phyloP scores from a whole-genome alignment of 2,113 vertebrate species.

The Gorsachius goisagi region DNA sequence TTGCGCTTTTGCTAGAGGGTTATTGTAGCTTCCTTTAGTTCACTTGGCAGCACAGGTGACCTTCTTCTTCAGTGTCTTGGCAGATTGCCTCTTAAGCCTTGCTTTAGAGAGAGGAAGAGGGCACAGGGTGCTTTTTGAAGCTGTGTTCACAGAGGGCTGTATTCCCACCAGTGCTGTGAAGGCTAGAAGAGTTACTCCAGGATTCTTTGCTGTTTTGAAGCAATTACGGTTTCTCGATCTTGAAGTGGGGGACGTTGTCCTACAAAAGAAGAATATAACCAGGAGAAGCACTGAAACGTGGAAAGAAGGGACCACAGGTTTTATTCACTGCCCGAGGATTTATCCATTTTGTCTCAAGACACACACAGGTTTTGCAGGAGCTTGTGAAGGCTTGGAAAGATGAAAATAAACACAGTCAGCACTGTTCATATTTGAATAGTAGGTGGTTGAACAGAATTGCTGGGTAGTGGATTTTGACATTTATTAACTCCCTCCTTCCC shows the following conservation, averaged over 20 bases:
- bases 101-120: slow-evolving; percentile 44
- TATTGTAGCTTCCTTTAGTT: slow-evolving; percentile 11
- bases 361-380: neutral
- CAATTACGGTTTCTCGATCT: neutral
- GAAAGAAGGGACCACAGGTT: neutral
- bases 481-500: neutral
- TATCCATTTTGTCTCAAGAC: neutral
- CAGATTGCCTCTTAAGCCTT: slow-evolving; percentile 41
- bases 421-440: neutral
- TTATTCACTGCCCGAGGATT: neutral
- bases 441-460: neutral
- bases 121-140: slow-evolving; percentile 27
- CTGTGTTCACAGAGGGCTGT: neutral
- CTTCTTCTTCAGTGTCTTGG: slow-evolving; percentile 4
- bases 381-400: neutral
- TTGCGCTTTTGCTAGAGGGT: neutral
- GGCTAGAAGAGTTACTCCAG: neutral
- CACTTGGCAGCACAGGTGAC: slow-evolving; percentile 12
- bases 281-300: neutral
- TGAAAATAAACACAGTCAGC: neutral
- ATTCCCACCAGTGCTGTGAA: neutral
- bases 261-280: neutral
- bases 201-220: neutral
- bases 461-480: neutral
- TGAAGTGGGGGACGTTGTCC: neutral